Base-by-base conservation (phyloP, 2,113 vertebrate genomes). In the Bubo bubo region DNA sequence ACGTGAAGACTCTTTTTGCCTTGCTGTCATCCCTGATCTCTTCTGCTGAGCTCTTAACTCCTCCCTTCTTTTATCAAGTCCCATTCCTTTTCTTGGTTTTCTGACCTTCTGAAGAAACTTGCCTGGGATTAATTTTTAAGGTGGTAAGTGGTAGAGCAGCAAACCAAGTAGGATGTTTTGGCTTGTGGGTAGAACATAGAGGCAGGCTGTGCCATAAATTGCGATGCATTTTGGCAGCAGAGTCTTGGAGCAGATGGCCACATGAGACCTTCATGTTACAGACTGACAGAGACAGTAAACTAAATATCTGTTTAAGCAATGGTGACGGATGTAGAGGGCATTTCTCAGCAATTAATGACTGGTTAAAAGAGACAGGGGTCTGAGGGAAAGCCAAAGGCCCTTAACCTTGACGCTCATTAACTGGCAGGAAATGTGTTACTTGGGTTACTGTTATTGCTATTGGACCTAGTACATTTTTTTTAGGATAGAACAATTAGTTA, bases 261-360 rank as follows among this genome's bases (percentile, higher is more conserved):
- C 68, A 28, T 22, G 68, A 93, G 95, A 96, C 94, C 91, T 95
- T 95, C 77, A 1, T 88, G 79, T 76, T 93, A 90, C 81, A 86
- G 74, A 86, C 84, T 95, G 95, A 93, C 93, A 93, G 79, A 91
- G 88, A 79, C 52, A 91, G 87, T 94, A 95, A 97, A 95, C 80
- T 83, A 73, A 91, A 43, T 93, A 91, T 94, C 89, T 92, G 59
- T 92, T 94, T 90, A 86, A 95, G 84, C 74, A 90, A 23, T 71
- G 41, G 47, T 92, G 94, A 94, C 1, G 71, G 84, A 95, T 86
- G 63, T 50, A 82, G 81, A 95, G 74, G 94, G 84, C 87, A 95
- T 93, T 97, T 91, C 73, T 96, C 67, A 70, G 86, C 86, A 94
- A 82, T 95, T 97, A 95, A 96, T 91, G 91, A 77, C 74, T 95